Percentiles rank a stretch among this genome's conserved stretches.
Conservation (phyloP, 2,113 vertebrate species). For the Galeopterus variegatus region DNA sequence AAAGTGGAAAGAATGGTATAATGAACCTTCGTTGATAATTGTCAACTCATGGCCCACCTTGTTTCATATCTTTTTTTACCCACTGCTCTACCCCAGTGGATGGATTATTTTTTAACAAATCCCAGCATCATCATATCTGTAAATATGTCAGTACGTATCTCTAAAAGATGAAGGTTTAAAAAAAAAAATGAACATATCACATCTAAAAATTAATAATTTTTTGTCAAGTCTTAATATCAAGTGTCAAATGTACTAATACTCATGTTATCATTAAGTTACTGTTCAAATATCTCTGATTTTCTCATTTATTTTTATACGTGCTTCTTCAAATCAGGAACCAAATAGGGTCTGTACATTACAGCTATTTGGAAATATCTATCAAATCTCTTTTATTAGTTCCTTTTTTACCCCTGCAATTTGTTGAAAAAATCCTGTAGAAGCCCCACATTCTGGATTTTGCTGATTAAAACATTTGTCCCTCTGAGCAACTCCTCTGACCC, state of each 20-base stretch:
- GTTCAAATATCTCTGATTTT: not conserved
- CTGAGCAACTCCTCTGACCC: not conserved
- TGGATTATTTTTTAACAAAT: not conserved
- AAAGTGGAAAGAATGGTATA: not conserved
- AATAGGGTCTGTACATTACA: not conserved
- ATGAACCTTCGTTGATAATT: not conserved
- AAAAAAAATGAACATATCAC: not conserved
- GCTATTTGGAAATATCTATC: conserved; percentile 18
- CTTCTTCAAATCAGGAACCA: conserved; percentile 11
- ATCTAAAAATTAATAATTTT: not conserved
- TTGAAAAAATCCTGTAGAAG: not conserved
- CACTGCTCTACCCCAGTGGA: not conserved
- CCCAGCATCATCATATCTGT: not conserved
- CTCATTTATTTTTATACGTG: conserved; percentile 3
- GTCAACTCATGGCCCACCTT: not conserved
- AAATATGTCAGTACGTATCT: not conserved
- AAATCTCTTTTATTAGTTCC: not conserved
- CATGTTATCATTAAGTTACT: not conserved
- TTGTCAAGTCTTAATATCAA: not conserved
- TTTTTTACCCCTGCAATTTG: not conserved
- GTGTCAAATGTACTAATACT: not conserved
- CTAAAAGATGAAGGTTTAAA: not conserved
- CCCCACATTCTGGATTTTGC: not conserved
- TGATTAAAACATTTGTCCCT: not conserved
- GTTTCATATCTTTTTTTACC: not conserved